Evolutionary conservation across 1,140 invertebrate genomes (phyloP), one percentile per base, ranked within the genome.

Genomic region (Oppia nitens): DNA sequence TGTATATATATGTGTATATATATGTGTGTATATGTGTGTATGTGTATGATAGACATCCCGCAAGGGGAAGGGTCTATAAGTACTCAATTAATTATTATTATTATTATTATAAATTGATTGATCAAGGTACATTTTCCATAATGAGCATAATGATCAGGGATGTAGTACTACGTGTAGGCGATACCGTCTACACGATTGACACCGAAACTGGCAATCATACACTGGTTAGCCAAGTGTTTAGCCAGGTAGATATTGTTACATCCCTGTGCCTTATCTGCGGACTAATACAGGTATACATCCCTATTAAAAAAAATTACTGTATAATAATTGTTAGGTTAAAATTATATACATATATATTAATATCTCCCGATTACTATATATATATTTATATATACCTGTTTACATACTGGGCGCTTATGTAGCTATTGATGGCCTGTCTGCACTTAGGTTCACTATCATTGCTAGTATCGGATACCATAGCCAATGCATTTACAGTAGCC

Each of bases 401-500:
- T 2, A 6, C 1, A 21, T 53, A 21, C 11, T 53, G 3, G 20
- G 17, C 26, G 14, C 53, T 32, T 47, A 26, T 2, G 9, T 50
- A 57, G 48, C 24, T 57, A 21, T 23, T 52, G 4, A 68, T 76
- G 63, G 73, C 73, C 25, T 50, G 71, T 11, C 65, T 70, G 49
- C 66, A 64, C 4, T 64, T 76, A 21, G 75, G 75, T 1, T 73
- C 72, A 53, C 62, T 76, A 4, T 70, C 73, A 11, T 70, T 71
- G 4, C 72, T 74, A 60, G 59, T 76, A 25, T 73, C 73, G 1
- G 73, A 75, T 59, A 68, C 73, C 11, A 63, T 76, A 26, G 65
- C 76, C 11, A 70, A 71, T 57, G 73, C 74, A 6, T 75, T 76
- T 59, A 73, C 73, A 20, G 73, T 73, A 6, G 75, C 71, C 9